Evolutionary conservation across 2,113 vertebrate species (phyloP).

Genomic region (Elanus axillaris): DNA sequence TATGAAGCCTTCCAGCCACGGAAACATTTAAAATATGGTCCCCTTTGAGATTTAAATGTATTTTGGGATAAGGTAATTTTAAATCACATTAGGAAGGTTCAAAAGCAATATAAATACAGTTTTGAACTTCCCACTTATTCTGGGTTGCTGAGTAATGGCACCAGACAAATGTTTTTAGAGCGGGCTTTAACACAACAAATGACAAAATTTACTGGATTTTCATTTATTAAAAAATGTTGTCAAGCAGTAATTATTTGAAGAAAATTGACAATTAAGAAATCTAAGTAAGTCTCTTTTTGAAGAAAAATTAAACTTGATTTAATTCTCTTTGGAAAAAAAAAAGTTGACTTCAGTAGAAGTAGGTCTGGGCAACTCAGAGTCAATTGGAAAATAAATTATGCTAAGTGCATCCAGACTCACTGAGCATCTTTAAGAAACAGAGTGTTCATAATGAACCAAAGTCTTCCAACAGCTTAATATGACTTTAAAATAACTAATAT

Average conservation of each 20-base stretch:
- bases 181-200: slow-evolving; percentile 18
- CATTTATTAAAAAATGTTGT: slow-evolving; percentile 29
- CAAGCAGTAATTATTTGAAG: slow-evolving; percentile 29
- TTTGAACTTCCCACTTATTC: slow-evolving; percentile 8
- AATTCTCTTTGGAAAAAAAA: slow-evolving; percentile 8
- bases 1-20: not conserved
- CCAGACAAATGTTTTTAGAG: slow-evolving; percentile 18
- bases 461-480: slow-evolving; percentile 31
- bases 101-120: slow-evolving; percentile 24
- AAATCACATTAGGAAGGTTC: not conserved
- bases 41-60: not conserved
- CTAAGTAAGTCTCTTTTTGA: slow-evolving; percentile 30
- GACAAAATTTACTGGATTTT: slow-evolving; percentile 19
- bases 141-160: slow-evolving; percentile 3
- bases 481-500: slow-evolving; percentile 23
- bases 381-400: slow-evolving; percentile 66
- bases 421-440: slow-evolving; percentile 35
- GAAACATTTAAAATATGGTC: not conserved
- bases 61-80: slow-evolving; percentile 23
- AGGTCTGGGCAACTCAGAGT: slow-evolving; percentile 21
- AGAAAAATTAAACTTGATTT: slow-evolving; percentile 38
- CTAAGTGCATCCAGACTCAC: slow-evolving; percentile 60
- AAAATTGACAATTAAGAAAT: slow-evolving; percentile 52
- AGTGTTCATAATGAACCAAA: slow-evolving; percentile 39
- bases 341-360: slow-evolving; percentile 7